Conservation (phyloP, 2,113 vertebrate genomes). For the Chloropsis hardwickii region DNA sequence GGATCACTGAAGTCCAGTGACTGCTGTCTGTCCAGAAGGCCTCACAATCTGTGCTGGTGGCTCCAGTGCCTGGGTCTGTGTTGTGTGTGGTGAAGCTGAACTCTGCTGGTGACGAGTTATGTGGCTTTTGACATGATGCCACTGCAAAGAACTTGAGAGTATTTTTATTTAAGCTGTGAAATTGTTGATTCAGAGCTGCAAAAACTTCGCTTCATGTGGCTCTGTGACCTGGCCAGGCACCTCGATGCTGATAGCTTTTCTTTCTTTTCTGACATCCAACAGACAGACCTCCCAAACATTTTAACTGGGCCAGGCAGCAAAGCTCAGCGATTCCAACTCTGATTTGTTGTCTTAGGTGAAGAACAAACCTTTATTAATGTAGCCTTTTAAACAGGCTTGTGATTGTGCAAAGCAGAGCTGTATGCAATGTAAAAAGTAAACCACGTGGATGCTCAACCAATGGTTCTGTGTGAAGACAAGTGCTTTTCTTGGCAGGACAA, state of each 20-base stretch:
- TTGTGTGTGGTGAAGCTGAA: not conserved
- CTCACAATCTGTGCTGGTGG: too few species aligned
- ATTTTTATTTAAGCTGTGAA: not conserved
- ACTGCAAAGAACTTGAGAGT: not conserved
- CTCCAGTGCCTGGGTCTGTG: not conserved
- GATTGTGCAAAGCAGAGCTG: not conserved
- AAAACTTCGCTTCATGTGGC: not conserved
- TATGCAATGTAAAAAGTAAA: not conserved
- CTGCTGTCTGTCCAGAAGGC: fast-evolving
- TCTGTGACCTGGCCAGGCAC: not conserved
- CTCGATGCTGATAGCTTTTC: not conserved
- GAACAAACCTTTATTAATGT: not conserved
- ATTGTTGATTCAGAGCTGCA: not conserved
- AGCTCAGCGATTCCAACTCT: not conserved
- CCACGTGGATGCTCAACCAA: not conserved
- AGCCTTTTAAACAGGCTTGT: not conserved
- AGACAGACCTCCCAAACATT: not conserved
- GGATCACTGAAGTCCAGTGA: not conserved
- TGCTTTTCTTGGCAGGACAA: not conserved
- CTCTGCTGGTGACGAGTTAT: not conserved
- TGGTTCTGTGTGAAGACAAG: not conserved
- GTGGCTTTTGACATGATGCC: not conserved
- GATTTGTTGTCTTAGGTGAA: not conserved
- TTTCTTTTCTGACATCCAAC: not conserved
- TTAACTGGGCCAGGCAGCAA: not conserved